Conservation (phyloP, 1,140 invertebrate species). For the Calephelis nemesis region DNA sequence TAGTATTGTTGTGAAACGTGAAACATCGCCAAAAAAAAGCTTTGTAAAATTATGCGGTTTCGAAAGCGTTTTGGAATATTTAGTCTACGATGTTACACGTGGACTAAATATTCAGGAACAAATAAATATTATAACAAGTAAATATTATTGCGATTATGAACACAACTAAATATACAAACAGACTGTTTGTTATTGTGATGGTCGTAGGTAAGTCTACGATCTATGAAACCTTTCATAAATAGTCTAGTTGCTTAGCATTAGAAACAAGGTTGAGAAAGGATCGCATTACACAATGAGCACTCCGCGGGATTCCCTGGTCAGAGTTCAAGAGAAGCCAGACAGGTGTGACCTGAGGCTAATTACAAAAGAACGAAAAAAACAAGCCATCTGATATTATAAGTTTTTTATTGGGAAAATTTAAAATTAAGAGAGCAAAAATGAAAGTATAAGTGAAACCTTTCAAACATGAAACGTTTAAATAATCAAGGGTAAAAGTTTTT, state of each 20-base stretch:
- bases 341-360: conserved; percentile 59
- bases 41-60: too few species aligned
- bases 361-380: conserved; percentile 47
- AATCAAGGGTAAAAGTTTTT: not conserved
- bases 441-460: not conserved
- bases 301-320: conserved; percentile 59
- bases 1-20: too few species aligned
- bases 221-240: conserved; percentile 52
- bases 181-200: not conserved
- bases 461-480: not conserved
- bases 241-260: conserved; percentile 46
- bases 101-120: too few species aligned
- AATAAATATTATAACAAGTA: too few species aligned
- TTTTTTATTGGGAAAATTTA: conserved; percentile 28
- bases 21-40: too few species aligned
- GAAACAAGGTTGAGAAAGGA: conserved; percentile 44
- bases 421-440: conserved; percentile 2
- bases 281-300: conserved; percentile 63
- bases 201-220: conserved; percentile 12
- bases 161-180: too few species aligned
- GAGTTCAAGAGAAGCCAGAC: conserved; percentile 66
- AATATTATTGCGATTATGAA: too few species aligned
- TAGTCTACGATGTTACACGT: too few species aligned
- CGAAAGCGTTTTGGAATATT: too few species aligned
- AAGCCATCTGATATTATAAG: conserved; percentile 34